A percentile compares a stretch with the other conserved stretches of the same genome.
Conservation (phyloP, 2,113 vertebrate species). For the Halcyon malimbica region DNA sequence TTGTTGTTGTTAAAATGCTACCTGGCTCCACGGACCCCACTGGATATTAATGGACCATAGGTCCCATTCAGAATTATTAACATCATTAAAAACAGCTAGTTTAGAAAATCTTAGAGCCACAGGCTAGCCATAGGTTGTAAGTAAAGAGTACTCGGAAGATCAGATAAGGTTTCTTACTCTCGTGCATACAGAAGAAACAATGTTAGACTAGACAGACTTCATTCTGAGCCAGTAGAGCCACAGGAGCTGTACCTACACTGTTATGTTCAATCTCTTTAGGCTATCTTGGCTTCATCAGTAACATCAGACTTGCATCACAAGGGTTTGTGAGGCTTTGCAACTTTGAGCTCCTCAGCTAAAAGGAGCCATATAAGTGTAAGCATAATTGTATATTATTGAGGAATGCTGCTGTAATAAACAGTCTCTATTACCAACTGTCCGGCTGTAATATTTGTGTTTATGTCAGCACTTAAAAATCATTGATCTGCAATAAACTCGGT, state of each 20-base stretch:
- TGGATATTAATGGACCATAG: not conserved
- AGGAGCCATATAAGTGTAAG: not conserved
- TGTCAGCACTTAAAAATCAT: conserved; percentile 60
- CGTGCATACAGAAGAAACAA: not conserved
- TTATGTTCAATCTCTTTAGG: not conserved
- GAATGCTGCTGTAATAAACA: conserved; percentile 32
- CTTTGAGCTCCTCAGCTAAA: not conserved
- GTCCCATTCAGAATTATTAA: not conserved
- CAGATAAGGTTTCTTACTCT: not conserved
- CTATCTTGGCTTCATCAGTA: not conserved
- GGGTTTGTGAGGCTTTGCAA: not conserved
- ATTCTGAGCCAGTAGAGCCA: not conserved
- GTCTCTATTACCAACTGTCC: conserved; percentile 17
- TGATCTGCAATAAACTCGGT: conserved; percentile 29
- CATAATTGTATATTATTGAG: conserved; percentile 20
- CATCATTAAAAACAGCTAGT: not conserved
- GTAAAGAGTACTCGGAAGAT: not conserved
- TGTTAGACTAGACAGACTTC: not conserved
- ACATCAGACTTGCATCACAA: not conserved
- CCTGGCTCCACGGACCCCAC: not conserved
- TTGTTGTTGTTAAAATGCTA: not conserved
- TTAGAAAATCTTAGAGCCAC: not conserved
- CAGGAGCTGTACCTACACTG: not conserved
- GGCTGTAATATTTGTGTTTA: conserved; percentile 58
- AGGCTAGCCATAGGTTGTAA: not conserved